Base-by-base conservation (phyloP, 2,888 invertebrate species). In the Helicoverpa assulta region DNA sequence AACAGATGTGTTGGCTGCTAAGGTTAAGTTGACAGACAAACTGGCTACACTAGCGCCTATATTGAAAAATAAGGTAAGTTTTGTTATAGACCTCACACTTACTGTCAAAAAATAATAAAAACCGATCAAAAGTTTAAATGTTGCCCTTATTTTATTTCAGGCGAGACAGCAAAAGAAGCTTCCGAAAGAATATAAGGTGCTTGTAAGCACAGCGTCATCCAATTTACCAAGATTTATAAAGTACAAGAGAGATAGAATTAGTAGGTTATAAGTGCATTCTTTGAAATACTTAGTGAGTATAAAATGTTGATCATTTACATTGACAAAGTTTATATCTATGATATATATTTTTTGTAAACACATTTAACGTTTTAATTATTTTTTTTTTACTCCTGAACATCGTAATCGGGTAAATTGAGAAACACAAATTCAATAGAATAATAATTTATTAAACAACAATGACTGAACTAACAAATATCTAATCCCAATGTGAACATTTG, bases 201-300 rank as follows among this genome's bases (percentile, higher is more conserved):
- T 98, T n/a, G 97, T 98, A 2, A 96, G 96, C 63, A 98, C 98
- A 5, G 97, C 97, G 0, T 96, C 96, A 64, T 96, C 96, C 2
- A 98, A 98, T 89, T 92, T 98, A 76, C 95, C 96, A 5, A 96
- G 97, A 82, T 98, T 98, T 90, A 97, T 97, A 69, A 97, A 97
- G 83, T 98, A 98, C 89, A 97, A 97, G 89, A 95, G 89, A 74
- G 90, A 90, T 67, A 93, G 95, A 84, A 77, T 96, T 72, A 91
- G 85, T 84, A 91, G 88, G 61, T 85, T 92, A 82, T 90, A 90
- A 89, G 74, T 74, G 61, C 76, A 71, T 47, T 67, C 54, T 62
- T 60, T 54, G 16, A 61, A n/a, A 40, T 57, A 47, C 47, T 4
- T 47, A 73, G 61, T 62, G 73, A 71, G 65, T 70, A 62, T 62